Evolutionary conservation across 2,888 invertebrate species (phyloP), one percentile per base, ranked within the genome.

Genomic region (Melangyna quadrimaculata): DNA sequence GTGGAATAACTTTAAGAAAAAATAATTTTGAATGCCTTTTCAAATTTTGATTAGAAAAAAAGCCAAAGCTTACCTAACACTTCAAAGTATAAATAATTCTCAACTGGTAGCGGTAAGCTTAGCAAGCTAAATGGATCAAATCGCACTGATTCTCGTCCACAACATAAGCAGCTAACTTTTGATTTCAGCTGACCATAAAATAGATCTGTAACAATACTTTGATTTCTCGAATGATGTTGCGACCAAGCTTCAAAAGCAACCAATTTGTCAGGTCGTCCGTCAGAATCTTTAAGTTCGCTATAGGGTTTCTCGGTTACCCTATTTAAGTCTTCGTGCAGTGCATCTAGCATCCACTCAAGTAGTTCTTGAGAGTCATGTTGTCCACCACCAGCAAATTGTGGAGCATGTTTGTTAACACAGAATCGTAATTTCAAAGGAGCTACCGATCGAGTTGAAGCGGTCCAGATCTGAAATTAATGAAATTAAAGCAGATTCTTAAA

Each of bases 301-400:
- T 96, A 96, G 0, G 96, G 95, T 89, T 95, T 95, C 67, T 92
- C 92, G 87, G 94, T 94, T 0, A 97, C 97, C 12, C 97, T 93
- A 93, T 98, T 98, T 87, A 98, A 94, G 92, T 98, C 98, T 93
- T 98, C 98, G 92, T 98, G 98, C 88, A 98, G 93, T 65, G 97
- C 96, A 93, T 98, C 98, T 89, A 98, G 93, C 87, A 98, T 93
- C 95, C 98, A 98, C 69, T 97, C 97, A 37, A 98, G 94, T 88
- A 98, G 93, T 93, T 98, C 98, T 88, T 97, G 98, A 70, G 97
- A 97, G 93, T 98, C 98, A 92, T 98, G 98, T 92, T 98, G 98
- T 12, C 97, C 97, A 88, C 97, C 97, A 84, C 97, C 97, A 87
- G 95, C 95, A 91, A 98, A 96, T 88, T 95, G 94, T 40, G 97